Conservation (phyloP, 2,888 invertebrate species). For the Tinea semifulvella region DNA sequence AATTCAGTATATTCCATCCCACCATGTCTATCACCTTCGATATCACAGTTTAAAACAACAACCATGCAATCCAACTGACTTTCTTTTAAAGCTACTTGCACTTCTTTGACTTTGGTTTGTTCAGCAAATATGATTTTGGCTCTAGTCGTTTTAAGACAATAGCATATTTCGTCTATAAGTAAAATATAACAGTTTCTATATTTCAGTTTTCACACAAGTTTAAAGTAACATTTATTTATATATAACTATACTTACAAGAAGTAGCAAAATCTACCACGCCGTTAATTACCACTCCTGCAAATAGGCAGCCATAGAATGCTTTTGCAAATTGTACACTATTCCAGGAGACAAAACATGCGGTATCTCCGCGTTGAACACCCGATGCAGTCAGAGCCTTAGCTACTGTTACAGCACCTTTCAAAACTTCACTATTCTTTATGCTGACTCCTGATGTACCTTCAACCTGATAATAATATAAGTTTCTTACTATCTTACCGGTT, state of each 20-base stretch:
- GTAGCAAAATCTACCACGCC: not conserved
- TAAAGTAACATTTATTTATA: no score
- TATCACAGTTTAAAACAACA: not conserved
- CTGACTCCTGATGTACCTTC: not conserved
- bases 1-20: not conserved
- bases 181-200: no score
- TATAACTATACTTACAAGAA: not conserved
- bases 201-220: no score
- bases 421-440: not conserved
- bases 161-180: not conserved
- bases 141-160: not conserved
- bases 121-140: not conserved
- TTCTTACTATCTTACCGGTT: no score
- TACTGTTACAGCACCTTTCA: not conserved
- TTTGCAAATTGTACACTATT: not conserved
- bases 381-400: not conserved
- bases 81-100: not conserved
- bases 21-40: not conserved
- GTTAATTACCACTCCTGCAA: not conserved
- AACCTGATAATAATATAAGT: not conserved
- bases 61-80: not conserved
- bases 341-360: not conserved
- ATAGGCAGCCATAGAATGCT: not conserved
- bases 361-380: not conserved
- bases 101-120: not conserved